Conservation (phyloP, 2,888 invertebrate genomes). For the Pyrrhosoma nymphula region DNA sequence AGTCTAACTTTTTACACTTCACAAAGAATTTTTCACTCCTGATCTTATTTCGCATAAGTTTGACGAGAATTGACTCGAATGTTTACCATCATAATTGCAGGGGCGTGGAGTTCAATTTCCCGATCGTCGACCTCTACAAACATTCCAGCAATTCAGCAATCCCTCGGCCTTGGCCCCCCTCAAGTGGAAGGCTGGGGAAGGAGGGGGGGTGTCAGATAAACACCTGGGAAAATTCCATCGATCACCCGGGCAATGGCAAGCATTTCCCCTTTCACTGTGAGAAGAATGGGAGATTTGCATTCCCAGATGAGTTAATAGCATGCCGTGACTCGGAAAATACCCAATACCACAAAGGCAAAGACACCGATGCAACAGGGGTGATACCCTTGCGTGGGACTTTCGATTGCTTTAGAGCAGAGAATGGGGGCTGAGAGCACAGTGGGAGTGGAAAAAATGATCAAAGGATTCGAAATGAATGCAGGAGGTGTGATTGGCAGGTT, state of each 20-base stretch:
- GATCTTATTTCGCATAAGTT: not conserved
- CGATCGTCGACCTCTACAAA: not conserved
- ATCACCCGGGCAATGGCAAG: not conserved
- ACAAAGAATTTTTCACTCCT: too few relatives aligned
- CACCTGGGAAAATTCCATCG: not conserved
- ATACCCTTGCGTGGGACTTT: not conserved
- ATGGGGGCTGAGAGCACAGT: not conserved
- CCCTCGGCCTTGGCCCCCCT: not conserved
- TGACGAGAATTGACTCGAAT: not conserved
- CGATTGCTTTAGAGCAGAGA: not conserved
- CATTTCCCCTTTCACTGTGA: constrained; percentile 7
- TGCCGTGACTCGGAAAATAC: constrained; percentile 1
- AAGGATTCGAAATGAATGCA: not conserved
- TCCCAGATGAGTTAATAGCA: constrained; percentile 28
- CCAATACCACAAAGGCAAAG: not conserved
- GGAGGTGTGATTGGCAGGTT: not conserved
- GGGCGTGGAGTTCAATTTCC: not conserved
- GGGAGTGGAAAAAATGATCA: not conserved
- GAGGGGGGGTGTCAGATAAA: not conserved
- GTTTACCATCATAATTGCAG: not conserved
- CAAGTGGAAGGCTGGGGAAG: too few relatives aligned
- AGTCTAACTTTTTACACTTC: too few relatives aligned
- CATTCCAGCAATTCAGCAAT: not conserved
- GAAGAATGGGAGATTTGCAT: not conserved
- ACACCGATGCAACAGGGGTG: not conserved